Base-by-base conservation (phyloP, 2,888 invertebrate species). In the Carterocephalus palaemon region DNA sequence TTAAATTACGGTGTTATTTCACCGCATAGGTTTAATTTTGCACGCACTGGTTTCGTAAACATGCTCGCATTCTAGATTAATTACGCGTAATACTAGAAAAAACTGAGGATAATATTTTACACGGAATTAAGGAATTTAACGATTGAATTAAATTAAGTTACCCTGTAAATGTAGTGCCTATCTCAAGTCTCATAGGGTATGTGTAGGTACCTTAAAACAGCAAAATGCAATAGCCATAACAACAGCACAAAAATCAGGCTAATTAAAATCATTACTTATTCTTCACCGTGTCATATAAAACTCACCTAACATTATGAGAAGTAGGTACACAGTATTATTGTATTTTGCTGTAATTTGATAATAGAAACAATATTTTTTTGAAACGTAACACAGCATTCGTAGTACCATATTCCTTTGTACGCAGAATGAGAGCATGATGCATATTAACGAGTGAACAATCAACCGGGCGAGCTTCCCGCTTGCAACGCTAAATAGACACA, bases 371-470 rank as follows among this genome's bases (percentile, higher is more conserved):
- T 45, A 38, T 13, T 17, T 29, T 37, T 29, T 28, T 17, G 23
- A 6, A 23, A 23, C 32, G 13, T 31, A 45, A 37, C 37, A 37
- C 20, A 23, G 24, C 36, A 23, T 34, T 23, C 36, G 31, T 10
- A 37, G 37, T 31, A 45, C 36, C 15, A 36, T 37, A 45, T 24
- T 31, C 37, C 31, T 37, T 37, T 45, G 45, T 45, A 32, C 31
- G 37, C 31, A 45, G 45, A 45, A 45, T 31, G 45, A 37, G 45
- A 45, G 37, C 45, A 45, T 31, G 37, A 45, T 45, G 45, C 45
- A 45, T 45, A 45, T 45, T 45, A 45, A 45, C 45, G 36, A 31
- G 37, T 31, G 45, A 45, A 45, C 45, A 45, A 37, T 45, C 37
- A 45, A 24, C 28, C 37, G 31, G 37, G 24, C 31, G 29, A 43